Base-by-base conservation (phyloP, 2,888 invertebrate species). In the Agelastica alni region DNA sequence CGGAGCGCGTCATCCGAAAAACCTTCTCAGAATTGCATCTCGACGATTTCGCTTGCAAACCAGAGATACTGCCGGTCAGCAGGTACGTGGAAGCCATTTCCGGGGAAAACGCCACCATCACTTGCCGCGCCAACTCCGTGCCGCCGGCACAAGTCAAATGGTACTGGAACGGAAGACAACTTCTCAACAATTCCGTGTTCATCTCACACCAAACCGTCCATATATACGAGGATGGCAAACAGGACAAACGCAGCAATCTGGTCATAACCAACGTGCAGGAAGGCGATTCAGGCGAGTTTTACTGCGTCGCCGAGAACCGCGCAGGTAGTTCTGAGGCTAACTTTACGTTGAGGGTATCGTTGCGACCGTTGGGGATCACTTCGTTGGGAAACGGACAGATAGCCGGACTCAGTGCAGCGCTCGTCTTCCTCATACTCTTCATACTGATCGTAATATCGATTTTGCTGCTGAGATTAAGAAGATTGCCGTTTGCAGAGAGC, bases 321-420 rank as follows among this genome's bases (percentile, higher is more conserved):
- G 94, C 91, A 2, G 94, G 93, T 14, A 89, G 85, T 69, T 88
- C 89, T 22, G 92, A 92, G 78, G 91, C 91, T 9, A 94, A 94
- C 76, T 93, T 93, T 70, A 93, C 93, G 28, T 80, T 94, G 31
- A 88, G 89, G 70, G 89, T 94, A 47, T 85, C 88, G 45, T 83
- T 89, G 77, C 79, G 86, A 53, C 83, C 89, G 37, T 89, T 87
- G 18, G 91, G 91, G 43, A 88, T 91, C 82, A 88, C 88, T 2
- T 87, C 89, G 1, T 77, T 93, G 54, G 91, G 89, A 41, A 89
- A 88, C 61, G 89, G 91, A 5, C 92, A 93, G 75, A 91, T 93
- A 65, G 91, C 91, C 14, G 91, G 92, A 31, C 79, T 93, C 49
- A 90, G 91, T 64, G 91, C 90, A 1, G 91, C 91, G 9, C 77